Evolutionary conservation across 1,140 invertebrate species (phyloP).

Genomic region (Aphaenogaster ashmeadi): DNA sequence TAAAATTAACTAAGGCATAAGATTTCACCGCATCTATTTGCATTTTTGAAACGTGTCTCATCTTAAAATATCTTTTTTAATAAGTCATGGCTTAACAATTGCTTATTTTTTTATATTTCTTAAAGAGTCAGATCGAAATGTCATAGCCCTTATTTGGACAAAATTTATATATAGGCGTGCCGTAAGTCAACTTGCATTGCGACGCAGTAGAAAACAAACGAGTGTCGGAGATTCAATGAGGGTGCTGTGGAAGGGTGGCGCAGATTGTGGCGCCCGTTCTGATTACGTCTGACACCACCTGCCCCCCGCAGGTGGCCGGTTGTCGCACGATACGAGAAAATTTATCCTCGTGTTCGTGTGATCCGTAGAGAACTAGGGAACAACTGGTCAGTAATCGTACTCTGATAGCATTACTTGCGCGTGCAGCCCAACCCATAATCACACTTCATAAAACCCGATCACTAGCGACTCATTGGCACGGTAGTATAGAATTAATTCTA

Average conservation of each 20-base stretch:
- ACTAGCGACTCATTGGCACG: background rate
- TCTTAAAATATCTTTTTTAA: background rate
- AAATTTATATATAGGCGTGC: background rate
- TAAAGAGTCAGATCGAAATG: background rate
- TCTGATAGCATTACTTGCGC: slow-evolving; percentile 49
- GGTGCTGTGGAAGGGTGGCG: slow-evolving; percentile 64
- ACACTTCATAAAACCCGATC: slow-evolving; percentile 38
- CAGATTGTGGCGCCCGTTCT: slow-evolving; percentile 79
- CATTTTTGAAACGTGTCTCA: background rate
- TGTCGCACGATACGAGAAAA: slow-evolving; percentile 75
- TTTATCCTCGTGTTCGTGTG: slow-evolving; percentile 76
- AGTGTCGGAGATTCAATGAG: slow-evolving; percentile 39
- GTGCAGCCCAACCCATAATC: slow-evolving; percentile 40
- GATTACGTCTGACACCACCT: slow-evolving; percentile 83
- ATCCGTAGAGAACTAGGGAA: slow-evolving; percentile 72
- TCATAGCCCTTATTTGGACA: background rate
- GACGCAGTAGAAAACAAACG: slow-evolving; percentile 56
- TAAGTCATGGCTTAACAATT: background rate
- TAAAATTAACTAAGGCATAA: background rate
- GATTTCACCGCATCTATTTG: background rate
- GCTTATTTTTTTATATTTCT: background rate
- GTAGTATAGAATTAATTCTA: background rate
- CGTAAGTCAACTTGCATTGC: slow-evolving; percentile 63
- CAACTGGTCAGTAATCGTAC: slow-evolving; percentile 59
- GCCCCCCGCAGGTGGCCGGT: slow-evolving; percentile 84